These are phyloP conservation scores for Protophormia terraenovae DNA, from an alignment of 2,888 invertebrate species.

Conservation along the genomic window DNA sequence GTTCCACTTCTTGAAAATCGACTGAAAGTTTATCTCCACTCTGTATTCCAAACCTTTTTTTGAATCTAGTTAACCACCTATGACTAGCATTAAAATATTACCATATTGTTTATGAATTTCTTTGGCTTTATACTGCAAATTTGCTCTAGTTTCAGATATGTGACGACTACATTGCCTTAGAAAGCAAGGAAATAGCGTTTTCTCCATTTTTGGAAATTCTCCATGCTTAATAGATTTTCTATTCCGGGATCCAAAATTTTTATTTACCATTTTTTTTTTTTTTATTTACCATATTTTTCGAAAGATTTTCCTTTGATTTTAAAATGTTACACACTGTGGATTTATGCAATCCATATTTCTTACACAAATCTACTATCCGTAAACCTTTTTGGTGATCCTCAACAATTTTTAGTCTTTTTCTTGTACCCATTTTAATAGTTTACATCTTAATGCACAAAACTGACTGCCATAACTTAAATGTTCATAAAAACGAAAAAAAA, in stretches of 20 bases:
- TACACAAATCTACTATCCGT: not conserved
- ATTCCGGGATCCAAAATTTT: not conserved
- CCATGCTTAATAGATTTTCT: not conserved
- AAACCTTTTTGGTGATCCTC: not conserved
- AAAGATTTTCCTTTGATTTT: not conserved
- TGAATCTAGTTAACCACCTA: not conserved
- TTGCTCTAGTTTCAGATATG: not conserved
- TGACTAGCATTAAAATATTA: not conserved
- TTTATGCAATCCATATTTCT: not conserved
- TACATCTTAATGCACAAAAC: too few species aligned
- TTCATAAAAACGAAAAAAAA: too few species aligned
- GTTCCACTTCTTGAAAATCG: too few species aligned
- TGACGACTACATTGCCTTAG: not conserved
- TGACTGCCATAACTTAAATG: too few species aligned
- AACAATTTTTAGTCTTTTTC: not conserved
- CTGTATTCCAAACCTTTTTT: not conserved
- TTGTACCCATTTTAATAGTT: too few species aligned
- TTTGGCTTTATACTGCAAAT: not conserved
- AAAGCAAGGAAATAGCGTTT: not conserved
- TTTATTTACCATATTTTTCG: not conserved
- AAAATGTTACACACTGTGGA: not conserved
- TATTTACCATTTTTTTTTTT: too few species aligned
- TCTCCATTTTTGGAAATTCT: constrained; percentile 1
- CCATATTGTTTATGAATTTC: not conserved
- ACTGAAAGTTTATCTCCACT: too few species aligned